These are phyloP conservation scores for Alosa alosa DNA, from an alignment of 2,113 vertebrate species.

Conservation along the genomic window DNA sequence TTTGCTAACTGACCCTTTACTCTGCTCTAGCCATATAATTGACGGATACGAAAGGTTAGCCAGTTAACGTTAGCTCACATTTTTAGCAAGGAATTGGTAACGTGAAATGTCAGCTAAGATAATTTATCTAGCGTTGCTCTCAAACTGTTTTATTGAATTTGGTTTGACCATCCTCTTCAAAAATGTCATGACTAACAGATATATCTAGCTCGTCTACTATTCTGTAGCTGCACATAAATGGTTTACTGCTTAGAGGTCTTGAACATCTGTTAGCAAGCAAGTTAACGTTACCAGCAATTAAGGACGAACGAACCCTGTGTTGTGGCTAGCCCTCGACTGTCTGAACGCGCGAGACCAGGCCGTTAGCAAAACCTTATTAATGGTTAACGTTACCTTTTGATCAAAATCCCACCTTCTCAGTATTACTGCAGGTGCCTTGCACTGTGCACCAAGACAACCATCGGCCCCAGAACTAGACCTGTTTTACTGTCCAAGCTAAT, in stretches of 20 bases:
- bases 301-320: neutral
- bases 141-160: neutral
- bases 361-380: neutral
- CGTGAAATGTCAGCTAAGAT: neutral
- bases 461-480: neutral
- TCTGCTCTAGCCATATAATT: neutral
- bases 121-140: neutral
- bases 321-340: neutral
- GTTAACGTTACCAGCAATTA: neutral
- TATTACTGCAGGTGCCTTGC: neutral
- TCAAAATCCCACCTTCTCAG: conserved; percentile 2
- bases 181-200: neutral
- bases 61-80: neutral
- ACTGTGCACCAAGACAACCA: neutral
- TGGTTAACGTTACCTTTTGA: neutral
- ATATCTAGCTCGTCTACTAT: neutral
- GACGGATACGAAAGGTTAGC: neutral
- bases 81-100: neutral
- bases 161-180: neutral
- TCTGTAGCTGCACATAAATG: neutral
- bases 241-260: neutral
- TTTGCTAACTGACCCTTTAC: neutral
- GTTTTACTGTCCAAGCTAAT: neutral
- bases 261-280: conserved; percentile 14
- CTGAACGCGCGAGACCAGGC: neutral